phyloP scores from a whole-genome alignment of 2,797 vertebrate species.

The Channa striata region DNA sequence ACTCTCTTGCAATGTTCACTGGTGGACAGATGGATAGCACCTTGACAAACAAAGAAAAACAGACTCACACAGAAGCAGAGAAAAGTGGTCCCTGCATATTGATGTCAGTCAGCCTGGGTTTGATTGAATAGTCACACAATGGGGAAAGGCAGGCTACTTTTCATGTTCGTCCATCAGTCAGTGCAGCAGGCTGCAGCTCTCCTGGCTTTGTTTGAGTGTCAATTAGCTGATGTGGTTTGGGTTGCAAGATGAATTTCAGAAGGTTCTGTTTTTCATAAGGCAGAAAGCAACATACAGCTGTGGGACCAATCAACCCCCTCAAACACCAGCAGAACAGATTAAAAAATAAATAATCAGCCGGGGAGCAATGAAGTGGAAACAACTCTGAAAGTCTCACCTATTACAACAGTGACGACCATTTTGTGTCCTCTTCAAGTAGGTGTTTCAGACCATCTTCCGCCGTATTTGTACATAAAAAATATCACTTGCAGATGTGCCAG shows the following conservation, averaged over 20 bases:
- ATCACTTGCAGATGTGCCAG: background rate
- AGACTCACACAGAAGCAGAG: constrained; percentile 67
- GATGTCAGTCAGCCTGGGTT: constrained; percentile 73
- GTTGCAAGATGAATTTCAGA: constrained; percentile 71
- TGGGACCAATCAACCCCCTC: constrained; percentile 59
- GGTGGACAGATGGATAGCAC: constrained; percentile 71
- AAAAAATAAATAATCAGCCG: constrained; percentile 44
- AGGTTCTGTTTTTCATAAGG: constrained; percentile 56
- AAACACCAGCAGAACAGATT: constrained; percentile 48
- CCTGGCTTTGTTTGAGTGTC: constrained; percentile 78
- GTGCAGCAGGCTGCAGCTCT: constrained; percentile 71
- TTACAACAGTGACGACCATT: constrained; percentile 5
- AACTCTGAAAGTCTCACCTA: background rate
- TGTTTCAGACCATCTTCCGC: constrained; percentile 3
- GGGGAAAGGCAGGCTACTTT: constrained; percentile 82
- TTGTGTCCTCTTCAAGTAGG: background rate
- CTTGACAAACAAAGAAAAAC: constrained; percentile 77
- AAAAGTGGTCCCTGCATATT: constrained; percentile 81
- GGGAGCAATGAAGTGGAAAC: constrained; percentile 6
- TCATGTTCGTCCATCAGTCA: constrained; percentile 85
- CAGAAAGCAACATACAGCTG: constrained; percentile 54
- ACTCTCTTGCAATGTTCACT: constrained; percentile 49
- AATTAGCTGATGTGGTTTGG: constrained; percentile 77
- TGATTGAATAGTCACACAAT: constrained; percentile 85
- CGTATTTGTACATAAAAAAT: background rate